Conservation (phyloP, 2,797 vertebrate genomes). For the Macropus fuliginosus region DNA sequence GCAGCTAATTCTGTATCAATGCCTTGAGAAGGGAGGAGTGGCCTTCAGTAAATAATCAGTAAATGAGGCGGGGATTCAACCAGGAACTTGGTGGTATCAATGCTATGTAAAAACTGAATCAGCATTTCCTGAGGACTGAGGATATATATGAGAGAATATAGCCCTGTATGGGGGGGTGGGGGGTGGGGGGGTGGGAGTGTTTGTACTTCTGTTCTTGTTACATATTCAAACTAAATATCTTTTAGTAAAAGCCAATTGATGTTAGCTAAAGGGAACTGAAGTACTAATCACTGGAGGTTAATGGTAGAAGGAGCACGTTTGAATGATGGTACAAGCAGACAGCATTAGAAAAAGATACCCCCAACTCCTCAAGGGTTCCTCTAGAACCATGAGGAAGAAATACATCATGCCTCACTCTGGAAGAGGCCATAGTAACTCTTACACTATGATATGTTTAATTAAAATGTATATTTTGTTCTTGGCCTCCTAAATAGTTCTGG, state of each 20-base stretch:
- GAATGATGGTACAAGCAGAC: not conserved
- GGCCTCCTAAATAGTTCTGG: slow-evolving; percentile 78
- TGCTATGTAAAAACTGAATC: not conserved
- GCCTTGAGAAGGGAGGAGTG: not conserved
- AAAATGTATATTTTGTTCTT: slow-evolving; percentile 81
- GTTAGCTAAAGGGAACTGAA: not conserved
- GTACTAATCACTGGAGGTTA: not conserved
- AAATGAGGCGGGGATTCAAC: not conserved
- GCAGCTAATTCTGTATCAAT: no score
- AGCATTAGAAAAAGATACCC: not conserved
- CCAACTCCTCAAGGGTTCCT: not conserved
- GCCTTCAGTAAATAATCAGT: not conserved
- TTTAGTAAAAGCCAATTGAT: not conserved
- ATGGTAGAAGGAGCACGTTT: not conserved
- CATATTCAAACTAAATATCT: not conserved
- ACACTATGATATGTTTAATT: slow-evolving; percentile 81
- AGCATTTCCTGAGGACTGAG: not conserved
- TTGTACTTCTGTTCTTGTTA: not conserved
- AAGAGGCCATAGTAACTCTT: not conserved
- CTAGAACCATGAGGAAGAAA: not conserved
- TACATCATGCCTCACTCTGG: not conserved
- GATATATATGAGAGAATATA: not conserved
- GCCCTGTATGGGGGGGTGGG: not conserved
- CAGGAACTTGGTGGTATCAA: not conserved
- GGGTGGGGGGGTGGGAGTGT: not conserved